These are phyloP conservation scores for Porites divaricata DNA, from an alignment of 92 coral and sea anemone genomes.

Conservation along the genomic window DNA sequence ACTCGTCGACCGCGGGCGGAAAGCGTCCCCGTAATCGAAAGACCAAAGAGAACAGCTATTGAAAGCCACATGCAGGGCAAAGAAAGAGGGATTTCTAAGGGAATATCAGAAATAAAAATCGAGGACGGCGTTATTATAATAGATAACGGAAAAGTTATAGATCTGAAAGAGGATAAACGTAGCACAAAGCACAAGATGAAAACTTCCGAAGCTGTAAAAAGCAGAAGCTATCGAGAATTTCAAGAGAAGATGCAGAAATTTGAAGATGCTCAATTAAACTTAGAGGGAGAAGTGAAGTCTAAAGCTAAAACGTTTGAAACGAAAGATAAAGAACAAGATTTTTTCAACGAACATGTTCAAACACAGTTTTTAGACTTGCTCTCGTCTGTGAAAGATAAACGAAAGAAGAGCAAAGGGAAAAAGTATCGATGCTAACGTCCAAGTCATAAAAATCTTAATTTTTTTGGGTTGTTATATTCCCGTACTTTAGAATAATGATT, in stretches of 20 bases:
- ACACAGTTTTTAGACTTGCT: conserved; percentile 31
- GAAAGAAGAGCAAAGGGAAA: conserved; percentile 18
- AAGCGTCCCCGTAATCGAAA: neutral
- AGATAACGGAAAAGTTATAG: conserved; percentile 38
- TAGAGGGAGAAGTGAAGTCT: conserved; percentile 21
- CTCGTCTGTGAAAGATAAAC: conserved; percentile 24
- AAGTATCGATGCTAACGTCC: conserved; percentile 16
- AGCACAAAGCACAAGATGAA: neutral
- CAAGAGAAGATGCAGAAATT: conserved; percentile 34
- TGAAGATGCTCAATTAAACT: conserved; percentile 34
- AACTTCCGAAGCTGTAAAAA: conserved; percentile 6
- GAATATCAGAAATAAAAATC: conserved; percentile 23
- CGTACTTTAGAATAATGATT: too few species aligned
- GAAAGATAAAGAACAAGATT: conserved; percentile 13
- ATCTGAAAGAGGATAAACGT: conserved; percentile 26
- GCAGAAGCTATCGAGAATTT: conserved; percentile 38
- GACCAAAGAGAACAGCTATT: neutral
- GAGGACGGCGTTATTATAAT: conserved; percentile 28
- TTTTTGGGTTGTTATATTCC: neutral
- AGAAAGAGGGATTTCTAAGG: neutral
- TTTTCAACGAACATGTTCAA: conserved; percentile 39
- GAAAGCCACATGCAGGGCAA: neutral
- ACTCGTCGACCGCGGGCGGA: neutral
- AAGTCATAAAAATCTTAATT: too few species aligned
- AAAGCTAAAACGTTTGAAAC: conserved; percentile 27